A percentile compares a stretch with the other conserved stretches of the same genome.
Evolutionary conservation across 1,140 invertebrate genomes (phyloP).

Genomic region (Drosophila erecta): DNA sequence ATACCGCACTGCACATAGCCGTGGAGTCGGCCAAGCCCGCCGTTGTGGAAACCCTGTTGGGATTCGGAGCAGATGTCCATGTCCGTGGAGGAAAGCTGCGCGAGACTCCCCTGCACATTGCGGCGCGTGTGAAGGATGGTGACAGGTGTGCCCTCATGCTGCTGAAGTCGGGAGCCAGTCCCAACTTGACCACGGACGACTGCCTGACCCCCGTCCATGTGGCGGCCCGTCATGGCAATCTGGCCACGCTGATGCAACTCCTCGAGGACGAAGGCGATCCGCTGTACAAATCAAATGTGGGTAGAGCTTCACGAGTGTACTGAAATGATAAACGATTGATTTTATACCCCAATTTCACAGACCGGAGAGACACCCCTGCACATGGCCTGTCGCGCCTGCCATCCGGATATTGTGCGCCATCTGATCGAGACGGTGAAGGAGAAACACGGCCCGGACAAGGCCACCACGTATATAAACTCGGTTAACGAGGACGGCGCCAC

Average conservation of each 20-base stretch:
- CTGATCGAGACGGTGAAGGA: slow-evolving; percentile 94
- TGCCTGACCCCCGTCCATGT: slow-evolving; percentile 97
- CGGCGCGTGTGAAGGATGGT: slow-evolving; percentile 95
- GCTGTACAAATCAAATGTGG: slow-evolving; percentile 94
- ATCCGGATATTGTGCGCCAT: slow-evolving; percentile 93
- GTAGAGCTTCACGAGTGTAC: not conserved
- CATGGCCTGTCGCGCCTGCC: slow-evolving; percentile 93
- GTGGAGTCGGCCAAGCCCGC: slow-evolving; percentile 97
- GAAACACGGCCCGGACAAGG: slow-evolving; percentile 89
- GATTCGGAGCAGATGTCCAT: slow-evolving; percentile 98
- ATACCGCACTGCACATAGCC: slow-evolving; percentile 99
- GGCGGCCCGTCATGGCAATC: slow-evolving; percentile 94
- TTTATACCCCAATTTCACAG: slow-evolving; percentile 85
- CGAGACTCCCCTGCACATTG: slow-evolving; percentile 98
- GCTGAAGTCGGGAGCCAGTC: slow-evolving; percentile 97
- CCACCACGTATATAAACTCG: slow-evolving; percentile 91
- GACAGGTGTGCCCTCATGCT: slow-evolving; percentile 99
- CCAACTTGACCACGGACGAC: slow-evolving; percentile 96
- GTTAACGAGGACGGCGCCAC: slow-evolving; percentile 96
- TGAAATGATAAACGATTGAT: not conserved
- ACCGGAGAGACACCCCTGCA: slow-evolving; percentile 98
- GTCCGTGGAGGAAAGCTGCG: slow-evolving; percentile 94
- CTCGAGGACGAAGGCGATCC: slow-evolving; percentile 97
- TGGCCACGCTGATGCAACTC: slow-evolving; percentile 93
- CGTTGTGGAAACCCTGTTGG: slow-evolving; percentile 98